These are phyloP conservation scores for Chloebia gouldiae DNA, from an alignment of 2,113 vertebrate species.

Conservation along the genomic window DNA sequence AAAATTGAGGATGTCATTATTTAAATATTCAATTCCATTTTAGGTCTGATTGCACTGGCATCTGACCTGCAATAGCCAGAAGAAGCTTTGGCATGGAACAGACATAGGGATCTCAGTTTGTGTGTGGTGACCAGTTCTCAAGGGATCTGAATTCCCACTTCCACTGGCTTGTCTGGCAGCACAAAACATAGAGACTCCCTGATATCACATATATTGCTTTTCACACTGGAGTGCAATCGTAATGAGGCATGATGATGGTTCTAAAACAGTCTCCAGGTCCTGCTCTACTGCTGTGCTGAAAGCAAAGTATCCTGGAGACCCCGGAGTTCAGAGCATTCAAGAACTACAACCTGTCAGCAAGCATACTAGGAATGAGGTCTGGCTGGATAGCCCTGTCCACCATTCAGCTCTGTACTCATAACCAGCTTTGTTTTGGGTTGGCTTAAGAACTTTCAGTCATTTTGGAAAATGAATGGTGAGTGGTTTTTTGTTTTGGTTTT, in stretches of 20 bases:
- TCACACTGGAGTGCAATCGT: background rate
- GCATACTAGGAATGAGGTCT: background rate
- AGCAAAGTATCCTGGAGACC: background rate
- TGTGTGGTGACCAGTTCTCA: background rate
- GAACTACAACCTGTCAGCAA: background rate
- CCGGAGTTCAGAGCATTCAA: background rate
- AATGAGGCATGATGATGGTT: background rate
- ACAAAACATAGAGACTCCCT: background rate
- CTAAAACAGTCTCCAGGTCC: background rate
- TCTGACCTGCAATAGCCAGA: background rate
- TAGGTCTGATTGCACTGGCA: conserved; percentile 3
- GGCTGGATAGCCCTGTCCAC: background rate
- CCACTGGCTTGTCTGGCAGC: background rate
- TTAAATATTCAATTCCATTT: conserved; percentile 22
- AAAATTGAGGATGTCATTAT: background rate
- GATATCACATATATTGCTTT: conserved; percentile 9
- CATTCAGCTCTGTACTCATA: background rate
- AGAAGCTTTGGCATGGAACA: background rate
- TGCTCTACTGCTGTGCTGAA: background rate
- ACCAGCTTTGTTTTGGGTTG: background rate
- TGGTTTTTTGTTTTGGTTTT: too few species aligned
- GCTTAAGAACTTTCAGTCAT: background rate
- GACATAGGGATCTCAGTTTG: background rate
- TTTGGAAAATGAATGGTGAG: background rate
- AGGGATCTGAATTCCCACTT: background rate